Conservation (phyloP, 2,797 vertebrate genomes). For the Chloroceryle amazona region DNA sequence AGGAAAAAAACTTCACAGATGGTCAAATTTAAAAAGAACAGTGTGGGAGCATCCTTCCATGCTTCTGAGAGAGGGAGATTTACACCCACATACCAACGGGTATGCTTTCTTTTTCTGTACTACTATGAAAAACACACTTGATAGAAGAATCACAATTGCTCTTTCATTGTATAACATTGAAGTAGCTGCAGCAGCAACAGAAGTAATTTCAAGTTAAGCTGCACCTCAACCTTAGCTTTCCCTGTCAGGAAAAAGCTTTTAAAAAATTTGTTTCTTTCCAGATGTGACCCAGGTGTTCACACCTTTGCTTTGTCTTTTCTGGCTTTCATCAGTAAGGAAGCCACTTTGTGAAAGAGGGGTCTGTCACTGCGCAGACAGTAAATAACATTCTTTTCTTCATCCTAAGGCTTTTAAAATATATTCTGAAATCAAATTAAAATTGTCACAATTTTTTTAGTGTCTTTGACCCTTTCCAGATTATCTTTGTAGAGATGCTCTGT, state of each 20-base stretch:
- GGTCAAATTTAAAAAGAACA: constrained; percentile 30
- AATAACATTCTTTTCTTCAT: neutral
- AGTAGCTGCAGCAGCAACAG: neutral
- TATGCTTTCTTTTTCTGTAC: constrained; percentile 35
- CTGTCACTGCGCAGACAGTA: neutral
- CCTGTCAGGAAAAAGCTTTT: neutral
- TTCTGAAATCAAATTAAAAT: neutral
- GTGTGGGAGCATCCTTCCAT: constrained; percentile 10
- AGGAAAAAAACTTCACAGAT: neutral
- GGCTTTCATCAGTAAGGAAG: neutral
- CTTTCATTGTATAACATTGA: neutral
- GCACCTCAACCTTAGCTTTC: neutral
- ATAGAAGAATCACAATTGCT: neutral
- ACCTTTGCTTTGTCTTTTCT: neutral
- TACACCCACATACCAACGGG: neutral
- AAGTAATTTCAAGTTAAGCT: neutral
- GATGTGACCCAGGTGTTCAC: neutral
- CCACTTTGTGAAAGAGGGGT: neutral
- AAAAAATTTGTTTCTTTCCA: neutral
- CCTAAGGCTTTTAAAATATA: neutral
- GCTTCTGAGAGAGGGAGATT: constrained; percentile 20
- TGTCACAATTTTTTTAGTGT: neutral
- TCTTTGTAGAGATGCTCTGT: neutral
- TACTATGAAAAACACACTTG: neutral
- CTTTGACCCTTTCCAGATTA: neutral